Base-by-base conservation (phyloP, 2,797 vertebrate genomes). In the Sphaeramia orbicularis region DNA sequence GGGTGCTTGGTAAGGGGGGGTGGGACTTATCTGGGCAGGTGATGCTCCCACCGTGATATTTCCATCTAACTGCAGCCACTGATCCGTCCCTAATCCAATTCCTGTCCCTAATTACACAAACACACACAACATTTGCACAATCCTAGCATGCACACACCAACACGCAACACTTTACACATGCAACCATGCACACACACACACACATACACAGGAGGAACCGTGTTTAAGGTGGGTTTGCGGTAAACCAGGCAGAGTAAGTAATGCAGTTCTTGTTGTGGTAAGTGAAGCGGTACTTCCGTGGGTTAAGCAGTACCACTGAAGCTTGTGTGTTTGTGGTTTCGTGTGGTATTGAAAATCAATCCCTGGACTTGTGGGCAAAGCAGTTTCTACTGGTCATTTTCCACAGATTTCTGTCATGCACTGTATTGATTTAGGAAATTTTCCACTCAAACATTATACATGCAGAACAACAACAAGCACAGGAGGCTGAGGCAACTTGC, bases 1-100 rank as follows among this genome's bases (percentile, higher is more conserved):
- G 13, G 41, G 30, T 52, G 59, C 47, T 63, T 48, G 53, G 57
- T 59, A 65, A 57, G 61, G 9, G 55, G 55, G 47, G 38, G 59
- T 38, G 27, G 54, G 52, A 48, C 67, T 65, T 48, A 67, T 71
- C 68, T 65, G 51, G 36, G 65, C 61, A 87, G 84, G 89, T 87
- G 80, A 65, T 2, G 3, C 62, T 59, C 57, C 71, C 57, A 52
- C 38, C 67, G 64, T 83, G 81, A 86, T 85, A 87, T 90, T 90
- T 86, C 71, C 74, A 82, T 81, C 71, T 85, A 80, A 74, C 62
- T 61, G 72, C 4, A 36, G 41, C 68, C 51, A 71, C 80, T 89
- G 88, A 91, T 89, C 89, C 84, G 18, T 89, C 68, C 67, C 83
- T 92, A 92, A 93, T 90, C 83, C 83, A 87, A 90, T 93, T 85